Evolutionary conservation across 2,888 invertebrate species (phyloP).

Genomic region (Amblyteles armatorius): DNA sequence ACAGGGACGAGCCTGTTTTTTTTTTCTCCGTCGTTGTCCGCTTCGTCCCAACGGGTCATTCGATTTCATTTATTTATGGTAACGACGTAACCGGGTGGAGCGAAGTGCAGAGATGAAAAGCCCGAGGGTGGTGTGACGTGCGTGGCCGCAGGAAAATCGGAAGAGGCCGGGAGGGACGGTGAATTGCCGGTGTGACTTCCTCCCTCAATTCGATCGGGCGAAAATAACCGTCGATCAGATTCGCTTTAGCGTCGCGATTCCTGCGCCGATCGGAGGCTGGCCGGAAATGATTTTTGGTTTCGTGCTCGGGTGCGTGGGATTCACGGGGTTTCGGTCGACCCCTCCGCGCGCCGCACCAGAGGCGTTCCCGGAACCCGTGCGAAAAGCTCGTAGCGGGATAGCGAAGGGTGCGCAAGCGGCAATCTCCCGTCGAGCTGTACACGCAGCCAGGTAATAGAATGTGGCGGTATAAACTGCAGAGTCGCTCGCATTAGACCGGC

Average conservation of each 20-base stretch:
- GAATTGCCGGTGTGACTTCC: slow-evolving; percentile 39
- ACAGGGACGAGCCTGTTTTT: background rate
- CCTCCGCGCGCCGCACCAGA: background rate
- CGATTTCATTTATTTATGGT: slow-evolving; percentile 28
- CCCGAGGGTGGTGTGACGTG: background rate
- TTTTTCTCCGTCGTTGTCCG: background rate
- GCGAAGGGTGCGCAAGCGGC: slow-evolving; percentile 19
- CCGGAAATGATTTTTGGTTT: slow-evolving; percentile 67
- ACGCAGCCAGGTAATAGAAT: background rate
- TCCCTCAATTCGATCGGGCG: slow-evolving; percentile 58
- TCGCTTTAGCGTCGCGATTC: slow-evolving; percentile 41
- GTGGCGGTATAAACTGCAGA: background rate
- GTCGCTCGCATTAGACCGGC: background rate
- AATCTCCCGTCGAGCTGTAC: slow-evolving; percentile 10
- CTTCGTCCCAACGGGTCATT: background rate
- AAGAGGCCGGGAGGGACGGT: slow-evolving; percentile 17
- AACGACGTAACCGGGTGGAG: slow-evolving; percentile 2
- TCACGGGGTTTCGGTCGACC: slow-evolving; percentile 1
- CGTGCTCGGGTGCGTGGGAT: slow-evolving; percentile 9
- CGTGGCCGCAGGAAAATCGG: slow-evolving; percentile 21
- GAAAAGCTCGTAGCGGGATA: slow-evolving; percentile 33
- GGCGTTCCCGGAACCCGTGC: background rate
- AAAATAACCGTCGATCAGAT: slow-evolving; percentile 64
- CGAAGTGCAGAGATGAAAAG: slow-evolving; percentile 11
- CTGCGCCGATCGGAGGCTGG: slow-evolving; percentile 20